Conservation (phyloP, 2,888 invertebrate species). For the Maniola hyperantus region DNA sequence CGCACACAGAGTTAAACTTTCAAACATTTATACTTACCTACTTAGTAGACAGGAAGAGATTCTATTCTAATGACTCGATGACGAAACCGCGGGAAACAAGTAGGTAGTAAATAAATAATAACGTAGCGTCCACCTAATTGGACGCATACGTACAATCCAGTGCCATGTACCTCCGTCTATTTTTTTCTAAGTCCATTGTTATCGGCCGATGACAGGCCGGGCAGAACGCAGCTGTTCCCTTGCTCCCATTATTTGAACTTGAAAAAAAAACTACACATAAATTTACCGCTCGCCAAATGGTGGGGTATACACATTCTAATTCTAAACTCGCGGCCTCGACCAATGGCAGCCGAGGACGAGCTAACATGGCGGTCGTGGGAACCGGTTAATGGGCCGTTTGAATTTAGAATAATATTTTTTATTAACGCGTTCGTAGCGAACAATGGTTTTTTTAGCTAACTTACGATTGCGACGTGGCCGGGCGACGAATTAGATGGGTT, state of each 20-base stretch:
- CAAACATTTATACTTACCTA: no score
- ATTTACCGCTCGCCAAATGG: slow-evolving; percentile 81
- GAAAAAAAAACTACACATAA: slow-evolving; percentile 70
- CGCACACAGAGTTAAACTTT: no score
- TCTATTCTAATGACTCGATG: background rate
- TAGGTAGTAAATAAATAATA: slow-evolving; percentile 37
- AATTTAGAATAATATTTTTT: slow-evolving; percentile 81
- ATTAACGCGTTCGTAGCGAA: slow-evolving; percentile 64
- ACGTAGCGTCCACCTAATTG: slow-evolving; percentile 40
- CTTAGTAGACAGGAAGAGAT: background rate
- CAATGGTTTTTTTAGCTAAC: slow-evolving; percentile 64
- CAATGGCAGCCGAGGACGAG: slow-evolving; percentile 80
- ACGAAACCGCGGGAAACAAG: background rate
- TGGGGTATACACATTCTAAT: slow-evolving; percentile 82
- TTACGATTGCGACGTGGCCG: slow-evolving; percentile 43
- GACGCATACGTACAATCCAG: slow-evolving; percentile 39
- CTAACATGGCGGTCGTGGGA: slow-evolving; percentile 81
- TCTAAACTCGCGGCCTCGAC: slow-evolving; percentile 78
- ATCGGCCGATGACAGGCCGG: slow-evolving; percentile 48
- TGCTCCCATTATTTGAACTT: slow-evolving; percentile 72
- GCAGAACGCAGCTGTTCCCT: slow-evolving; percentile 63
- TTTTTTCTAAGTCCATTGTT: slow-evolving; percentile 53
- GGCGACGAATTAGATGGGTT: slow-evolving; percentile 39
- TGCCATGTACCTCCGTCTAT: slow-evolving; percentile 25
- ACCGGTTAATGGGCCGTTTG: slow-evolving; percentile 81